phyloP scores from a whole-genome alignment of 1,140 invertebrate species.

The Aricia agestis region DNA sequence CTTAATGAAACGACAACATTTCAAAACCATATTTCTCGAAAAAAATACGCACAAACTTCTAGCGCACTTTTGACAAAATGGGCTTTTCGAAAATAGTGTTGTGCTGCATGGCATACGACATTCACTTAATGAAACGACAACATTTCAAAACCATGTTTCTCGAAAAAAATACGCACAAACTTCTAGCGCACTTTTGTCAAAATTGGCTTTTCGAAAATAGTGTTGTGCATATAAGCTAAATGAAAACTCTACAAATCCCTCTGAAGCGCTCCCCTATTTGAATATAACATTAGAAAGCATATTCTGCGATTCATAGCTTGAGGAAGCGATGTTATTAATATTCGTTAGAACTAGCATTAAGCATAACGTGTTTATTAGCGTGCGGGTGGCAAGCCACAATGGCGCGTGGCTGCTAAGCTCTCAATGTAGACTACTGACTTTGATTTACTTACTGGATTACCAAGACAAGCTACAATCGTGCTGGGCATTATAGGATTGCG shows the following conservation, averaged over 20 bases:
- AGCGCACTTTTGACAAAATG: no score
- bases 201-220: no score
- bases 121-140: no score
- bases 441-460: constrained; percentile 62
- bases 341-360: constrained; percentile 41
- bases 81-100: no score
- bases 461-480: constrained; percentile 18
- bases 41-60: no score
- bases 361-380: constrained; percentile 26
- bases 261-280: neutral
- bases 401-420: constrained; percentile 37
- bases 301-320: constrained; percentile 28
- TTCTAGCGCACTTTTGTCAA: no score
- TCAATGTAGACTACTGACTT: constrained; percentile 43
- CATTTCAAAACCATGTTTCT: no score
- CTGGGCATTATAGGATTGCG: neutral
- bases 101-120: no score
- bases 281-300: neutral
- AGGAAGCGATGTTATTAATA: constrained; percentile 59
- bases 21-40: no score
- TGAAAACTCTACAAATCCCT: neutral
- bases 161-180: no score
- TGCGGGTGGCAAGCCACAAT: neutral
- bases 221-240: no score
- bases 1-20: no score